These are phyloP conservation scores for Antedon mediterranea DNA, from an alignment of 53 echinoderm and acorn worm species.

Conservation along the genomic window DNA sequence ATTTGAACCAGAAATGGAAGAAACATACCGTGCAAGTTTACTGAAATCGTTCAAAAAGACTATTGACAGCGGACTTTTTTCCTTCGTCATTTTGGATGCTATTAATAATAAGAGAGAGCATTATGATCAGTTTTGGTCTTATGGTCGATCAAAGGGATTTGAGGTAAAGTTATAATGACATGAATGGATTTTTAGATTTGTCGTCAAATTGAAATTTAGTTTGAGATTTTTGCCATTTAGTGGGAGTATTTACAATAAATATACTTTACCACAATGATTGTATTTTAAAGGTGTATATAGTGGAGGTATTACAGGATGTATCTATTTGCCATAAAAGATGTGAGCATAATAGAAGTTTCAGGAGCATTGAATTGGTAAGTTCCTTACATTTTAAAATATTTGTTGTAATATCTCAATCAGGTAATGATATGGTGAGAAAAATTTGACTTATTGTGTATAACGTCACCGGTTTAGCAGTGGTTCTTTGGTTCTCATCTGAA, in stretches of 20 bases:
- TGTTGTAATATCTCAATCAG: too few relatives aligned
- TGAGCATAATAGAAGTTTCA: constrained; percentile 57
- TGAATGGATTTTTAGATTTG: too few relatives aligned
- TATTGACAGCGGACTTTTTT: constrained; percentile 91
- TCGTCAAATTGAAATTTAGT: too few relatives aligned
- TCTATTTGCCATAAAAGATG: constrained; percentile 54
- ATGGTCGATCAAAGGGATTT: constrained; percentile 82
- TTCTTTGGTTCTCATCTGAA: too few relatives aligned
- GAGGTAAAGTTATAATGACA: constrained; percentile 71
- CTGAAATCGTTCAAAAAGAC: constrained; percentile 98
- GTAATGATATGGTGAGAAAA: too few relatives aligned
- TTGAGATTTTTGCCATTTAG: too few relatives aligned
- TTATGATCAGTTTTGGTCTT: constrained; percentile 81
- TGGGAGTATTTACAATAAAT: too few relatives aligned
- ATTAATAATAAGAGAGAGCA: constrained; percentile 76
- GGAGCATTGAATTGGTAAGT: constrained; percentile 31
- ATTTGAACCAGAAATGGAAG: constrained; percentile 86
- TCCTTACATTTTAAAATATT: too few relatives aligned
- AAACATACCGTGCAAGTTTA: constrained; percentile 75
- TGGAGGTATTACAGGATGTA: constrained; percentile 45
- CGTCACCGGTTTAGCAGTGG: too few relatives aligned
- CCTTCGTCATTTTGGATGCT: constrained; percentile 93
- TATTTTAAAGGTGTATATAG: constrained; percentile 43
- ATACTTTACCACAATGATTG: background rate
- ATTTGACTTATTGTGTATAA: too few relatives aligned